Conservation (phyloP, 30 jellyfish, hydroid and myxozoan species). For the Pseudorhiza aurosa region DNA sequence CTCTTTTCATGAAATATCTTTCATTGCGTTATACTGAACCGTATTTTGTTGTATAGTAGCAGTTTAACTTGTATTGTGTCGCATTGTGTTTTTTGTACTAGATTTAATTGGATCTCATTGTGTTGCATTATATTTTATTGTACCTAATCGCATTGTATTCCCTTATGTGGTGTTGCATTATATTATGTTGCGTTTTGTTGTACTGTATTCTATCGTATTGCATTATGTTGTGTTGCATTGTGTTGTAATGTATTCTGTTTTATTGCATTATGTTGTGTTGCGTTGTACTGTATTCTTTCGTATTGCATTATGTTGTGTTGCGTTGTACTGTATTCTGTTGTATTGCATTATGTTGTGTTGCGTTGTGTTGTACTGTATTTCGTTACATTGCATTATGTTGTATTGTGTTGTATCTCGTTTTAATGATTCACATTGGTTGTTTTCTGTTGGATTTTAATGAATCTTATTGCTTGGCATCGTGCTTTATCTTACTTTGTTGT, state of each 20-base stretch:
- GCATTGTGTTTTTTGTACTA: not conserved
- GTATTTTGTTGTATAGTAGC: not conserved
- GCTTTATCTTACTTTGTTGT: not conserved
- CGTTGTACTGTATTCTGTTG: not conserved
- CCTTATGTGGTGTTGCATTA: not conserved
- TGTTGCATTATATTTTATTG: not conserved
- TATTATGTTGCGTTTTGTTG: slow-evolving; percentile 3
- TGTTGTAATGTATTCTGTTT: not conserved
- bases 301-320: not conserved
- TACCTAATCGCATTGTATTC: not conserved
- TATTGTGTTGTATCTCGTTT: not conserved
- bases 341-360: not conserved
- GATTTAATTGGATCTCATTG: not conserved
- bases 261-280: slow-evolving; percentile 5
- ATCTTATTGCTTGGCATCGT: not conserved
- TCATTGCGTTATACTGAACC: not conserved
- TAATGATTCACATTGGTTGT: not conserved
- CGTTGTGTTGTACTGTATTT: not conserved
- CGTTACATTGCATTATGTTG: not conserved
- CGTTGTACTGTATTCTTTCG: not conserved
- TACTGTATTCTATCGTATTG: not conserved
- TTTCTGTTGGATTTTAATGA: not conserved
- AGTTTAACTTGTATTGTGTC: not conserved
- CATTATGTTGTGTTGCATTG: not conserved
- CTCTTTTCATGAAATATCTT: not conserved